phyloP scores from a whole-genome alignment of 2,888 invertebrate species.

The Rhingia campestris region DNA sequence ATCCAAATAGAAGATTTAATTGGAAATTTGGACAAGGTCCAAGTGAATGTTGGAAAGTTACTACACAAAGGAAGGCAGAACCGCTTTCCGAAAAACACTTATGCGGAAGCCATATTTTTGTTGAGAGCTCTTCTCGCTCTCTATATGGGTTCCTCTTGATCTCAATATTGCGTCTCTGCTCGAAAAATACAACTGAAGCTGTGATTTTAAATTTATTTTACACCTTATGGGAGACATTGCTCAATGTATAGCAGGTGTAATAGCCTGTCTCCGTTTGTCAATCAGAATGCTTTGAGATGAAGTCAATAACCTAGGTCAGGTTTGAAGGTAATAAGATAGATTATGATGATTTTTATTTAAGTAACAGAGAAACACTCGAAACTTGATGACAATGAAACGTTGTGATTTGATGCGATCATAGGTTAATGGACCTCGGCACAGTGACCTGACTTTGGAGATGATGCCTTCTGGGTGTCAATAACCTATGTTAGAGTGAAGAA shows the following conservation, averaged over 20 bases:
- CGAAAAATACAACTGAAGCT: neutral
- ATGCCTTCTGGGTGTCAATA: too few relatives aligned
- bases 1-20: slow-evolving; percentile 60
- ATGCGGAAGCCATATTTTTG: slow-evolving; percentile 32
- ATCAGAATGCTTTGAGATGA: too few relatives aligned
- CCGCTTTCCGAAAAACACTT: slow-evolving; percentile 44
- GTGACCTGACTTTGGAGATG: too few relatives aligned
- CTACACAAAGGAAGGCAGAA: neutral
- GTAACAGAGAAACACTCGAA: too few relatives aligned
- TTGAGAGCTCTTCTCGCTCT: neutral
- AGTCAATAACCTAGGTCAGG: too few relatives aligned
- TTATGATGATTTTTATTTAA: too few relatives aligned
- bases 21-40: slow-evolving; percentile 70
- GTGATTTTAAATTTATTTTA: neutral
- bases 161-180: neutral
- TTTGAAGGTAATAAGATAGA: too few relatives aligned
- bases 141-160: slow-evolving; percentile 6
- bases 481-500: too few relatives aligned
- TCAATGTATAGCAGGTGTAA: neutral
- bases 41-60: slow-evolving; percentile 54
- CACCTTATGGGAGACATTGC: slow-evolving; percentile 8
- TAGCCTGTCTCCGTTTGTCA: too few relatives aligned
- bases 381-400: too few relatives aligned
- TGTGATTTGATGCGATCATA: too few relatives aligned
- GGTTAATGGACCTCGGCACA: too few relatives aligned